Base-by-base conservation (phyloP, 37 sponge, comb jelly and placozoan species). In the Aplysina aerophoba region DNA sequence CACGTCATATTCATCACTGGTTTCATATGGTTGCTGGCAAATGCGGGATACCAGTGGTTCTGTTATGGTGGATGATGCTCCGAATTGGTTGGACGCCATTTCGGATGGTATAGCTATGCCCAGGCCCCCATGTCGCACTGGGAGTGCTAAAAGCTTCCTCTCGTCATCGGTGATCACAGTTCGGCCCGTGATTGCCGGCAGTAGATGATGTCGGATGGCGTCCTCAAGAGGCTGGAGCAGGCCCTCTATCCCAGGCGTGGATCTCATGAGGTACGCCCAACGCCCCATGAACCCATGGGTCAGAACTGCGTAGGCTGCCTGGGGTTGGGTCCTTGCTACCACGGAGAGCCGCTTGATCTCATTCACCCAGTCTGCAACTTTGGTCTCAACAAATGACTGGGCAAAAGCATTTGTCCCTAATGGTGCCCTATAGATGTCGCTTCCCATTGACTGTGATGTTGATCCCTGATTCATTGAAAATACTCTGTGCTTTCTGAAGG, bases 401-500 rank as follows among this genome's bases (percentile, higher is more conserved):
- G 69, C n/a, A n/a, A 67, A 67, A 27, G 69, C 28, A 22, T 13
- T 67, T 21, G 69, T 67, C 69, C 69, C 69, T 67, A 67, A n/a
- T 25, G 69, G n/a, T 21, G 25, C 27, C 69, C n/a, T 28, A 21
- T 28, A 67, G 69, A 28, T 67, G 69, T 22, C 69, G 28, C n/a
- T 67, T 67, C 69, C 69, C 69, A 25, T 67, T 21, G 14, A 22
- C 27, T 22, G 69, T 67, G n/a, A 67, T 67, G 69, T 67, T 67
- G 69, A 67, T 67, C 22, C 69, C 69, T 24, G 69, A 67, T n/a
- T 67, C 69, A 67, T 67, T 67, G 69, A 67, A 67, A 67, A 67
- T 67, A 28, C 69, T 67, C 69, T 67, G n/a, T 67, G 69, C 69
- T 67, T 67, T 21, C 27, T 67, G 69, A 25, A 67, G n/a, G 27